Base-by-base conservation (phyloP, 2,888 invertebrate genomes). In the Spialia ferax region DNA sequence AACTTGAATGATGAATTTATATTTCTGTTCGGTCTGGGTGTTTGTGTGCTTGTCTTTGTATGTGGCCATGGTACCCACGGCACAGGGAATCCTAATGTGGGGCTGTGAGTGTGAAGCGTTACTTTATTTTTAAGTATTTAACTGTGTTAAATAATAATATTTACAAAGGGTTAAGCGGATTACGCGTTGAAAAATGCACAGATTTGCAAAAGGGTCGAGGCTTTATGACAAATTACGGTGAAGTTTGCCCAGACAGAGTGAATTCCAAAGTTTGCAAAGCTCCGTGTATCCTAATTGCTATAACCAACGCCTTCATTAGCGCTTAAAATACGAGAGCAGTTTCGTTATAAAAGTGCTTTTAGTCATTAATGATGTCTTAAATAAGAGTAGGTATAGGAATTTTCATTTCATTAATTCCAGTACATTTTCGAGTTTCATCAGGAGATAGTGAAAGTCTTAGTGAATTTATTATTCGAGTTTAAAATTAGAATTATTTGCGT, bases 221-320 rank as follows among this genome's bases (percentile, higher is more conserved):
- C 11, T 22, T 22, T 50, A 22, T 50, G 22, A 50, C 22, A 50
- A 50, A 50, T 50, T 50, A 22, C 22, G 22, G 11, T 20, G 18
- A 50, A 50, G 50, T 50, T 50, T 22, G 20, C 11, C 1, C 35
- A 11, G 42, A 42, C 42, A 15, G 10, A 48, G 48, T 48, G 48
- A 22, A 48, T 48, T 22, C 11, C 20, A 48, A 48, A 48, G 15
- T 42, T 42, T 42, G 42, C 10, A 42, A 42, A 42, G 15, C 42
- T 42, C 42, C 38, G 2, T 42, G 15, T 42, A 42, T 2, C 15
- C 42, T 42, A 42, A 42, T 42, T 42, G 38, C 38, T 42, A 42
- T 42, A 5, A 15, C 38, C n/a, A 65, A 65, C 65, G 59, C 50
- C 65, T 65, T 65, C 65, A 50, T 65, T 65, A 65, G n/a, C 23